phyloP scores from a whole-genome alignment of 2,113 vertebrate genomes.

The Agapornis roseicollis region DNA sequence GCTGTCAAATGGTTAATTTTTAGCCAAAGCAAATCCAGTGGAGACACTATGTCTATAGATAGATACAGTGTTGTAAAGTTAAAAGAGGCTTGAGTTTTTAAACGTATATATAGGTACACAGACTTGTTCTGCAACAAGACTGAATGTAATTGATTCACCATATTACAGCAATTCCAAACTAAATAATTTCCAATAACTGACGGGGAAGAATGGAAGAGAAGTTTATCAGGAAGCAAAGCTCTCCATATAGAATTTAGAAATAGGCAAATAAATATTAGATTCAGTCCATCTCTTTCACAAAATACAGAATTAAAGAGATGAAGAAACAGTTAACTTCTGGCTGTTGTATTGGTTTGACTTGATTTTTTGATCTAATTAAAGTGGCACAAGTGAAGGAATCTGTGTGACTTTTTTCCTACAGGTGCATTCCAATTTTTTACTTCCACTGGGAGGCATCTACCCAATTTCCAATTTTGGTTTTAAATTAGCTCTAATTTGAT shows the following conservation, averaged over 20 bases:
- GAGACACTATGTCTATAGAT: background rate
- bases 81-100: background rate
- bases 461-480: background rate
- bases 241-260: background rate
- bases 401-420: background rate
- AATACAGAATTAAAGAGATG: background rate
- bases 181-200: background rate
- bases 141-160: background rate
- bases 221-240: background rate
- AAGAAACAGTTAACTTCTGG: background rate
- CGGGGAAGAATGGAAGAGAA: background rate
- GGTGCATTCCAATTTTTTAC: background rate
- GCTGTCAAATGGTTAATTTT: background rate
- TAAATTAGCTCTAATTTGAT: background rate
- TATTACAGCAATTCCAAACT: background rate
- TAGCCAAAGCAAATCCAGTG: background rate
- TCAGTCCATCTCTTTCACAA: background rate
- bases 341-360: background rate
- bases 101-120: background rate
- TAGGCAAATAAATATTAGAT: background rate
- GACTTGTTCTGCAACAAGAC: background rate
- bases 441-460: background rate
- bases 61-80: background rate
- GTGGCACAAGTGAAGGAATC: background rate
- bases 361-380: background rate